Evolutionary conservation across 2,113 vertebrate genomes (phyloP).

Genomic region (Hipposideros armiger): DNA sequence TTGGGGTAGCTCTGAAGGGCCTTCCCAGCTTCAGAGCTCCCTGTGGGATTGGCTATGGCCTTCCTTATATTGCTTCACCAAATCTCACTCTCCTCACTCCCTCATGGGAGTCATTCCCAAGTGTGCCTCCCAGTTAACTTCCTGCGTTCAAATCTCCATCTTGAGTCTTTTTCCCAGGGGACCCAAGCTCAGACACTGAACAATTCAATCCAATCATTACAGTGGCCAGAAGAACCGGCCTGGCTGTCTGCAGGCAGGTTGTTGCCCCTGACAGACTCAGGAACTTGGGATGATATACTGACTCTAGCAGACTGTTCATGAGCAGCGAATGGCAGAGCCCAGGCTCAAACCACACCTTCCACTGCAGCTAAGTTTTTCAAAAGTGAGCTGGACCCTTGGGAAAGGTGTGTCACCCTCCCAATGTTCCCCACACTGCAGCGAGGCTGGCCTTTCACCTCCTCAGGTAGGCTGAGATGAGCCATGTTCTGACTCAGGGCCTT

Average conservation of each 20-base stretch:
- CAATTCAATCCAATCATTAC: not conserved
- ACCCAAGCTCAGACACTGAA: not conserved
- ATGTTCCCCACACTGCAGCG: not conserved
- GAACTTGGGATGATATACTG: not conserved
- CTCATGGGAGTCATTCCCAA: not conserved
- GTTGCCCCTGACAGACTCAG: not conserved
- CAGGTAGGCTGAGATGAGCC: not conserved
- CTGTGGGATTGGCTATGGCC: not conserved
- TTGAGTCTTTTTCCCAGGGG: not conserved
- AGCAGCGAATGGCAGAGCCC: not conserved
- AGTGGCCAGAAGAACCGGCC: not conserved
- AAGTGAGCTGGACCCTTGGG: not conserved
- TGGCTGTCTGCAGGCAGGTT: not conserved
- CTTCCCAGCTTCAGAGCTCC: not conserved
- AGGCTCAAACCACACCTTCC: not conserved
- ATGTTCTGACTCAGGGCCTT: not conserved
- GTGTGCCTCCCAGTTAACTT: not conserved
- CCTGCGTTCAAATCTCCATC: not conserved
- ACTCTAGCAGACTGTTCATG: not conserved
- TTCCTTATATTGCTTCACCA: not conserved
- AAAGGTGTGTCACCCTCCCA: not conserved
- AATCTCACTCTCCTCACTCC: not conserved
- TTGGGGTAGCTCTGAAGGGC: not conserved
- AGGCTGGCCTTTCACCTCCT: not conserved
- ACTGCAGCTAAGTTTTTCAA: not conserved